A percentile compares a stretch with the other conserved stretches of the same genome.
Evolutionary conservation across 2,888 invertebrate genomes (phyloP).

Genomic region (Homarus gammarus): DNA sequence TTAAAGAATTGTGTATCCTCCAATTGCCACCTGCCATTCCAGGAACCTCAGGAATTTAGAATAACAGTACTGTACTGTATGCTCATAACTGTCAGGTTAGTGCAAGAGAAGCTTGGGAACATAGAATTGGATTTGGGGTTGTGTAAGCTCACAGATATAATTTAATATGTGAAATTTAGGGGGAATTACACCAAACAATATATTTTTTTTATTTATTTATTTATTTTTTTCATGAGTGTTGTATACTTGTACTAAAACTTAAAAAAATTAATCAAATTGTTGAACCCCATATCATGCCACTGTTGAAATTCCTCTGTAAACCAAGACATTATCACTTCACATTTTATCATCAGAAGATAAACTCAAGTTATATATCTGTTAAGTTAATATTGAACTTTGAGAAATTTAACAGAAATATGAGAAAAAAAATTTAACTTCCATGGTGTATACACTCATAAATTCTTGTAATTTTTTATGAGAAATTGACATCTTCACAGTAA

Average conservation of each 20-base stretch:
- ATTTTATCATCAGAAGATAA: neutral
- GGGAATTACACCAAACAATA: neutral
- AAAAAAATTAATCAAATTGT: neutral
- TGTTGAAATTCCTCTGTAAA: neutral
- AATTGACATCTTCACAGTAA: neutral
- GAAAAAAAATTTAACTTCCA: neutral
- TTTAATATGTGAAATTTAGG: too few species aligned
- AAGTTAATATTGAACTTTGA: neutral
- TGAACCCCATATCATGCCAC: neutral
- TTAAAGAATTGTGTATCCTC: neutral
- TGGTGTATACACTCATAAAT: neutral
- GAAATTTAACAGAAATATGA: neutral
- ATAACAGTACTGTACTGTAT: too few species aligned
- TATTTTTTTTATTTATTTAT: neutral
- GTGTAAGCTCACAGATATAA: neutral
- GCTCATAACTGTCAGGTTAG: neutral
- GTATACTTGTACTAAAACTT: too few species aligned
- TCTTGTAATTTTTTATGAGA: neutral
- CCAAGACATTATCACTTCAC: neutral
- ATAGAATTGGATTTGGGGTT: neutral
- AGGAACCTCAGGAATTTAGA: constrained; percentile 15
- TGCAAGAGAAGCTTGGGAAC: neutral
- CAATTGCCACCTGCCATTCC: neutral
- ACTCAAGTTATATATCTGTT: neutral
- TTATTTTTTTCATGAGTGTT: too few species aligned